Conservation (phyloP, 2,797 vertebrate species). For the Propithecus deckenii region DNA sequence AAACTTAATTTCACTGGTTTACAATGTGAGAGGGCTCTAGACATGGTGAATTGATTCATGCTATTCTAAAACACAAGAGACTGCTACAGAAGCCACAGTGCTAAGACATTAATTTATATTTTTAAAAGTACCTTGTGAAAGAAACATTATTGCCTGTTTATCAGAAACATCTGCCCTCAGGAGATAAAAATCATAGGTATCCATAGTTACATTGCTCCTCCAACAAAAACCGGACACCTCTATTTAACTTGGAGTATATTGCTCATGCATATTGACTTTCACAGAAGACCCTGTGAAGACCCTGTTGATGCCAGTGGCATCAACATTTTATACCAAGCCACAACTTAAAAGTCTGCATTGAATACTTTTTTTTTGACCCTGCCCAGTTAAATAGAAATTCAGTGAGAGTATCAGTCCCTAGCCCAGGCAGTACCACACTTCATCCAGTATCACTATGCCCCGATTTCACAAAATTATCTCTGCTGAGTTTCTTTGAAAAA, state of each 20-base stretch:
- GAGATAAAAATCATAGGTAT: background rate
- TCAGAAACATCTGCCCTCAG: background rate
- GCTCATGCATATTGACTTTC: background rate
- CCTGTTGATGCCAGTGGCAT: background rate
- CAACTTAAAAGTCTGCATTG: background rate
- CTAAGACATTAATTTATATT: slow-evolving; percentile 47
- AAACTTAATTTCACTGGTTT: slow-evolving; percentile 70
- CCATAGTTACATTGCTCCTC: background rate
- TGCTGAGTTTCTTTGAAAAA: background rate
- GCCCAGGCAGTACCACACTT: background rate
- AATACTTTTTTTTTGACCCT: background rate
- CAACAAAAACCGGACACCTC: background rate
- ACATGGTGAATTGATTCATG: slow-evolving; percentile 19
- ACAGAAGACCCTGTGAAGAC: background rate
- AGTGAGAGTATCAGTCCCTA: background rate
- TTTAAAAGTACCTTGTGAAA: slow-evolving; percentile 13
- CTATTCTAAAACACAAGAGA: slow-evolving; percentile 30
- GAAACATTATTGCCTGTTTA: slow-evolving; percentile 13
- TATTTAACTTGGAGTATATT: background rate
- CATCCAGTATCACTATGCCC: background rate
- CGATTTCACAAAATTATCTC: background rate
- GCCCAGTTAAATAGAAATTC: background rate
- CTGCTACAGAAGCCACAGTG: background rate
- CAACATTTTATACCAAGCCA: background rate
- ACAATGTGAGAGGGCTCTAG: slow-evolving; percentile 17